Evolutionary conservation across 2,113 vertebrate genomes (phyloP).

Genomic region (Lophotis ruficrista): DNA sequence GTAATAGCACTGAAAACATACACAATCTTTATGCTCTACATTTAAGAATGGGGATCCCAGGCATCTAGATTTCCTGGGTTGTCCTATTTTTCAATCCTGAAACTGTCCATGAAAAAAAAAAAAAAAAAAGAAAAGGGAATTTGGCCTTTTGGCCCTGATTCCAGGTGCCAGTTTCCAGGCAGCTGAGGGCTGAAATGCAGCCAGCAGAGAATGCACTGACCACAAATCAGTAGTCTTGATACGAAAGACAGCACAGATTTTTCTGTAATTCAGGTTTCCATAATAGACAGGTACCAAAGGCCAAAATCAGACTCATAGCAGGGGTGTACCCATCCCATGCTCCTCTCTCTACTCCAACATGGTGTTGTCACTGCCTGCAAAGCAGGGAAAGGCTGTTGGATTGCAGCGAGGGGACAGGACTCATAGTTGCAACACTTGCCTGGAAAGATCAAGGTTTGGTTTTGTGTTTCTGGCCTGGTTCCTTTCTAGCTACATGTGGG

Average conservation of each 20-base stretch:
- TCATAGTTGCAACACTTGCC: background rate
- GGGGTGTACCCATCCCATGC: background rate
- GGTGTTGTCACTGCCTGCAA: background rate
- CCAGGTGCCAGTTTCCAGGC: background rate
- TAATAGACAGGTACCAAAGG: background rate
- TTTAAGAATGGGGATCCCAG: background rate
- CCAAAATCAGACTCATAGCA: background rate
- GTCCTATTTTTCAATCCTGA: background rate
- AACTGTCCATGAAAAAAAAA: background rate
- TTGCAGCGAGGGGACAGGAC: background rate
- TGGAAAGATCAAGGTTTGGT: background rate
- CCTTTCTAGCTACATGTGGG: background rate
- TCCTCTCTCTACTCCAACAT: background rate
- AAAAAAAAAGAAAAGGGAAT: fast-evolving
- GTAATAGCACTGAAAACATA: background rate
- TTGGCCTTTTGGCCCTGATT: background rate
- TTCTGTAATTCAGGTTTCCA: background rate
- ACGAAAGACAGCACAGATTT: background rate
- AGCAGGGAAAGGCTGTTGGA: background rate
- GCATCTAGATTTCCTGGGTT: background rate
- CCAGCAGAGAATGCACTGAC: background rate
- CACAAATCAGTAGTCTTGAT: background rate
- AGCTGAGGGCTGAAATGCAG: background rate
- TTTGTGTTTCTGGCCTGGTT: background rate
- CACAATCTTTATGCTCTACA: background rate